A percentile compares a stretch with the other conserved stretches of the same genome.
phyloP scores from a whole-genome alignment of 2,797 vertebrate species.

The Mormyrops attenuatus region DNA sequence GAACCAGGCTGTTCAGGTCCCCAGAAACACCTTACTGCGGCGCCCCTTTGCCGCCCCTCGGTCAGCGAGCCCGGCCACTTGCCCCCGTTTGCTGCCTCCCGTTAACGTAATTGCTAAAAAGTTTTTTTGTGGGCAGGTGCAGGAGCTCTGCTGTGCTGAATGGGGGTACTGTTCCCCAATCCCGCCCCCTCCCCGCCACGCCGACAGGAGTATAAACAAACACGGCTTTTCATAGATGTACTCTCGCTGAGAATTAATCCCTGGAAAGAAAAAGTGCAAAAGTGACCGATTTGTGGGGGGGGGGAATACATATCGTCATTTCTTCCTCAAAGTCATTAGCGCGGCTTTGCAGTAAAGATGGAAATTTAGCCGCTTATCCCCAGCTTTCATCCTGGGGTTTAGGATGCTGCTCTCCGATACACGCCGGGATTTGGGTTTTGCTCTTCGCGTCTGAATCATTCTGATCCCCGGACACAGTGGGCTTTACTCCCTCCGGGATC shows the following conservation, averaged over 20 bases:
- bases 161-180: constrained; percentile 37
- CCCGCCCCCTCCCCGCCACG: constrained; percentile 17
- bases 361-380: neutral
- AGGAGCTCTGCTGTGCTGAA: constrained; percentile 27
- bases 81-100: constrained; percentile 26
- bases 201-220: constrained; percentile 38
- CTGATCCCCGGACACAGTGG: neutral
- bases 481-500: neutral
- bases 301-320: constrained; percentile 25
- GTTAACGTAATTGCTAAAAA: constrained; percentile 40
- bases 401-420: neutral
- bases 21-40: neutral
- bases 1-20: neutral
- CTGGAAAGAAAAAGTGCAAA: constrained; percentile 27
- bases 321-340: constrained; percentile 32
- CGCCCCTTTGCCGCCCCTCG: neutral
- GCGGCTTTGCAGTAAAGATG: neutral
- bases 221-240: constrained; percentile 40
- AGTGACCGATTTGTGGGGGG: constrained; percentile 31
- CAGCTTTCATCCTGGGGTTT: neutral
- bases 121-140: constrained; percentile 43
- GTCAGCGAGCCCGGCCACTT: neutral
- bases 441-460: neutral
- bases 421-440: neutral
- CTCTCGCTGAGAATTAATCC: constrained; percentile 24